These are phyloP conservation scores for Sphaerophoria taeniata DNA, from an alignment of 2,888 invertebrate genomes.

Conservation along the genomic window DNA sequence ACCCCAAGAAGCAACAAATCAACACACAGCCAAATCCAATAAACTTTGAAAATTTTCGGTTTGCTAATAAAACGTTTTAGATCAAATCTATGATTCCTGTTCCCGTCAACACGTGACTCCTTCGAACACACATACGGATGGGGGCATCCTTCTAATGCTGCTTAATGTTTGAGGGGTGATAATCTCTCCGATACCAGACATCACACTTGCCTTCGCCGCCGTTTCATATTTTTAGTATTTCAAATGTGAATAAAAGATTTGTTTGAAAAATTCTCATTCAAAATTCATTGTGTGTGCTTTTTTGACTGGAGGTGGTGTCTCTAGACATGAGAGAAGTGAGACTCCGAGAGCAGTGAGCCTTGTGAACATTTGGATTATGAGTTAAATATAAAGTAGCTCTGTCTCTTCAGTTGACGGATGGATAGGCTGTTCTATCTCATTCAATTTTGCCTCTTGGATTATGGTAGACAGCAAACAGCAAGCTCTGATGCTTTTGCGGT, in stretches of 20 bases:
- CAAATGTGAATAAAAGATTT: slow-evolving; percentile 13
- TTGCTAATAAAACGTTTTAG: slow-evolving; percentile 65
- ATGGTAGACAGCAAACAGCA: slow-evolving; percentile 20
- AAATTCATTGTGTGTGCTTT: slow-evolving; percentile 42
- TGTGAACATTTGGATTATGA: slow-evolving; percentile 58
- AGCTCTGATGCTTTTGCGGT: not conserved
- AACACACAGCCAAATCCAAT: slow-evolving; percentile 4
- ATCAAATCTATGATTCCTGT: slow-evolving; percentile 50
- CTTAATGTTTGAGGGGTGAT: slow-evolving; percentile 66
- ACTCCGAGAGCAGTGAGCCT: slow-evolving; percentile 13
- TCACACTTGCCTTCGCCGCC: not conserved
- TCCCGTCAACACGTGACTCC: slow-evolving; percentile 16
- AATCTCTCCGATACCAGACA: slow-evolving; percentile 45
- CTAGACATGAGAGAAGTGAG: not conserved
- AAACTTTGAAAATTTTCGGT: slow-evolving; percentile 50
- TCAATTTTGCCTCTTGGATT: slow-evolving; percentile 56
- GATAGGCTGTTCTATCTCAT: slow-evolving; percentile 51
- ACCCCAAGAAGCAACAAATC: not conserved
- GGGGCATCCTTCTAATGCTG: slow-evolving; percentile 55
- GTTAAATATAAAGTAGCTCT: slow-evolving; percentile 48
- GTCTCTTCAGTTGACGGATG: slow-evolving; percentile 30
- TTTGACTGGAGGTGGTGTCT: slow-evolving; percentile 1
- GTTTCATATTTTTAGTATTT: slow-evolving; percentile 35
- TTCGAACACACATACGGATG: not conserved
- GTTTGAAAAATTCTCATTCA: slow-evolving; percentile 47